Evolutionary conservation across 1,140 invertebrate genomes (phyloP).

Genomic region (Cardiocondyla obscurior): DNA sequence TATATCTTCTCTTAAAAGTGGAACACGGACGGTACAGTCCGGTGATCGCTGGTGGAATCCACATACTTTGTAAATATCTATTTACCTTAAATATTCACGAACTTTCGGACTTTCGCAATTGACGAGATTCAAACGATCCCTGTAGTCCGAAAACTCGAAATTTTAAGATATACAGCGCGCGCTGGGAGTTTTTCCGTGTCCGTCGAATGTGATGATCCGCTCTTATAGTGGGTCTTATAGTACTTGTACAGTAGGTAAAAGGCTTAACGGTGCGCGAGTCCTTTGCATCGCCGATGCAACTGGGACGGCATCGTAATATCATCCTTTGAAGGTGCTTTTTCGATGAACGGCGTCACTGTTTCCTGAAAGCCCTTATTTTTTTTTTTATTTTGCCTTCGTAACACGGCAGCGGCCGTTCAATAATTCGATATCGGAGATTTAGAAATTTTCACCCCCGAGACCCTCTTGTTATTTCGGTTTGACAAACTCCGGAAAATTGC

Average conservation of each 20-base stretch:
- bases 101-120: not conserved
- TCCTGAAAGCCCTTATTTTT: slow-evolving; percentile 28
- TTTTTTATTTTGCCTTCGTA: slow-evolving; percentile 24
- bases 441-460: slow-evolving; percentile 33
- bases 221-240: not conserved
- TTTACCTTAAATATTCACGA: too few species aligned
- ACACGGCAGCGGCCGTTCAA: slow-evolving; percentile 2
- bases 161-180: not conserved
- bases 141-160: not conserved
- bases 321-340: not conserved
- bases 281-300: not conserved
- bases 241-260: not conserved
- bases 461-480: not conserved
- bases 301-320: not conserved
- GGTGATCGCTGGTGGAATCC: not conserved
- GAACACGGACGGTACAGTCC: not conserved
- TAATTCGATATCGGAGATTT: slow-evolving; percentile 43
- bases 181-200: not conserved
- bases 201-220: not conserved
- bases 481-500: not conserved
- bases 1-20: not conserved
- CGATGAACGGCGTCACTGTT: not conserved
- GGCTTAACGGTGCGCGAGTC: not conserved
- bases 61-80: not conserved
- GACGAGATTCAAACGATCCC: not conserved